Percentiles rank a stretch among this genome's conserved stretches.
Conservation (phyloP, 2,888 invertebrate genomes). For the Fragum fragum region DNA sequence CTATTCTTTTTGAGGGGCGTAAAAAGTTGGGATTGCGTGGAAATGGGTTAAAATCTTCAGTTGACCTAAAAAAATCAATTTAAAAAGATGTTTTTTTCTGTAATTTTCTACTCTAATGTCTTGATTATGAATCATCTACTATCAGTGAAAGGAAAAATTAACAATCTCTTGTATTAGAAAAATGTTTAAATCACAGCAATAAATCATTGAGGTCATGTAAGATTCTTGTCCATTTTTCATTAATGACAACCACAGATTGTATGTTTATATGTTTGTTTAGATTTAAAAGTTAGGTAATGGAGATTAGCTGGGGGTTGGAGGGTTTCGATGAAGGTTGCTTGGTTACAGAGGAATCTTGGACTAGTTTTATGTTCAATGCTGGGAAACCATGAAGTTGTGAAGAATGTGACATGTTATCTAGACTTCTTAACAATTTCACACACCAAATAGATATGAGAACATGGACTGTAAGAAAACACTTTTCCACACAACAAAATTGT, state of each 20-base stretch:
- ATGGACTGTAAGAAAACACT: no score
- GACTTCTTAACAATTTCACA: neutral
- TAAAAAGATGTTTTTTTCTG: no score
- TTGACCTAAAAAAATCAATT: no score
- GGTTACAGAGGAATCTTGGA: slow-evolving; percentile 14
- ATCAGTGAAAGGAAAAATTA: no score
- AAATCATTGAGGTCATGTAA: neutral
- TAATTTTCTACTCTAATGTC: no score
- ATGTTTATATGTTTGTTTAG: slow-evolving; percentile 30
- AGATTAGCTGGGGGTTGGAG: slow-evolving; percentile 14
- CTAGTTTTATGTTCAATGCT: neutral
- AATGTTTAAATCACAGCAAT: neutral
- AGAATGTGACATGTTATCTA: slow-evolving; percentile 1
- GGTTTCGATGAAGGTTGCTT: slow-evolving; percentile 1
- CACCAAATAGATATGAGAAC: no score
- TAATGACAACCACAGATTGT: slow-evolving; percentile 2
- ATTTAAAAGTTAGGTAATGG: slow-evolving; percentile 29
- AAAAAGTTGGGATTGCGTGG: no score
- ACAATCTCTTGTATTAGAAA: no score
- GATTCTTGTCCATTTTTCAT: neutral
- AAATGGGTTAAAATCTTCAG: no score
- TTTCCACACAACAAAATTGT: no score
- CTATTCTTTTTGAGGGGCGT: no score
- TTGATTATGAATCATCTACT: no score
- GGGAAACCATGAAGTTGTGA: neutral